Conservation (phyloP, 2,888 invertebrate species). For the Allolobophora icterica region DNA sequence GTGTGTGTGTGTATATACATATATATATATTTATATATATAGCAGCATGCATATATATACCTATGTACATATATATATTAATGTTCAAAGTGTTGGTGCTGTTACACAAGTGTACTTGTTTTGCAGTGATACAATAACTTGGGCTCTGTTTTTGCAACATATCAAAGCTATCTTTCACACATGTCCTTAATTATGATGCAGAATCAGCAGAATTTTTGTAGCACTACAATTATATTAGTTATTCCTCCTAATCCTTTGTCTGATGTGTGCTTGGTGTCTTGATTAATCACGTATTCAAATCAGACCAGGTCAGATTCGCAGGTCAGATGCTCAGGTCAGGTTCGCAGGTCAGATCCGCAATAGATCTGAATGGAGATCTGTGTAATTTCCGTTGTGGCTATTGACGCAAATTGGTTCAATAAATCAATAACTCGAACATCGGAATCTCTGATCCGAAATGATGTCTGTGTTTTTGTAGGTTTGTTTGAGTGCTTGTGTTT, state of each 20-base stretch:
- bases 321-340: background rate
- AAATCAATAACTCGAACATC: background rate
- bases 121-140: background rate
- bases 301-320: background rate
- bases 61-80: too few species aligned
- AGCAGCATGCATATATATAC: too few species aligned
- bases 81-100: background rate
- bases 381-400: background rate
- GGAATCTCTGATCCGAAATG: background rate
- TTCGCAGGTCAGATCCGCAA: background rate
- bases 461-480: background rate
- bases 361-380: background rate
- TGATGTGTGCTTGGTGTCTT: background rate
- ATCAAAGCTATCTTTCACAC: background rate
- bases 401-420: background rate
- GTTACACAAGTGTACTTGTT: background rate
- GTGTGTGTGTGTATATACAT: too few species aligned
- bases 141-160: background rate
- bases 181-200: background rate
- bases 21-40: too few species aligned
- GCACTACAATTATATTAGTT: background rate
- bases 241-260: background rate
- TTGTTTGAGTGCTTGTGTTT: background rate
- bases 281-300: background rate
- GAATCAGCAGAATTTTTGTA: background rate